Conservation (phyloP, 2,113 vertebrate species). For the Malaclemys terrapin region DNA sequence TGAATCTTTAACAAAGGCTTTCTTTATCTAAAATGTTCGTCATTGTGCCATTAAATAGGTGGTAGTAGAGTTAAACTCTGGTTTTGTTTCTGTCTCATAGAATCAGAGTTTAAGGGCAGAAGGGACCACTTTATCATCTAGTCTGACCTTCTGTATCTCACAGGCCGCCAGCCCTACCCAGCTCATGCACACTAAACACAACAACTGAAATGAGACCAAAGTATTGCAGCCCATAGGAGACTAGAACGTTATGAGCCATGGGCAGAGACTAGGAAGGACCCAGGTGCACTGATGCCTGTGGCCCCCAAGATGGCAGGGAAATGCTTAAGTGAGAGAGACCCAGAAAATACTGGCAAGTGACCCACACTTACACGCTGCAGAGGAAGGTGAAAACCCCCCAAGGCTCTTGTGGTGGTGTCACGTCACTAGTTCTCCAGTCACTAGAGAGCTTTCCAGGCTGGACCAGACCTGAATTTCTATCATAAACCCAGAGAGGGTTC, state of each 20-base stretch:
- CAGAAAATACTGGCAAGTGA: too few species aligned
- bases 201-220: background rate
- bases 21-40: background rate
- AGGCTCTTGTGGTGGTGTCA: background rate
- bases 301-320: background rate
- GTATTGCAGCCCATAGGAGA: background rate
- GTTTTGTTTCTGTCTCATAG: background rate
- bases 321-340: background rate
- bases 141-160: background rate
- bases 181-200: background rate
- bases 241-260: background rate
- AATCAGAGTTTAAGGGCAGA: background rate
- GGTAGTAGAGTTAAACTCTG: background rate
- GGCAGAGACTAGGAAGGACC: background rate
- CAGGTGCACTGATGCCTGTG: background rate
- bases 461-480: accelerated
- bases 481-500: accelerated
- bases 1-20: accelerated
- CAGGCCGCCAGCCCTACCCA: background rate
- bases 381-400: background rate
- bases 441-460: background rate
- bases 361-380: background rate
- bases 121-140: background rate
- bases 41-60: accelerated
- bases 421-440: background rate